Evolutionary conservation across 1,140 invertebrate species (phyloP), one percentile per base, ranked within the genome.

Genomic region (Nasonia giraulti): DNA sequence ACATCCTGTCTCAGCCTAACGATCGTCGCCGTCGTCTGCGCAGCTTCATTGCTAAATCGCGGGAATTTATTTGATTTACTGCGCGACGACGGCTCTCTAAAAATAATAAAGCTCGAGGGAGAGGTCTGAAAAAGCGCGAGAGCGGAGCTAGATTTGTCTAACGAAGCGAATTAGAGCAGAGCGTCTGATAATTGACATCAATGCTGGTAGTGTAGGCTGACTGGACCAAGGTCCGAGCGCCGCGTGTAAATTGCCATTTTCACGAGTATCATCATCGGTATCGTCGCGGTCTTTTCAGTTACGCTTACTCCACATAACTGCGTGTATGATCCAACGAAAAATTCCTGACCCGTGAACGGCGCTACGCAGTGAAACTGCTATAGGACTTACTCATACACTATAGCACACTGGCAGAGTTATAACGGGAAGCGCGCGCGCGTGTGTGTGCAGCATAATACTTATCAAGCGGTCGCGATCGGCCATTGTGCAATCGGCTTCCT

Each of bases 151-250:
- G 75, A 73, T 84, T 79, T 66, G 6, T 79, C 82, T 50, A 74
- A 84, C 31, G 76, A 75, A 68, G 44, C 69, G 78, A 84, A 84
- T 84, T 84, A 66, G 78, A 66, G 68, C 75, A 10, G 27, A 69
- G 33, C 33, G 8, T 7, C 2, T 55, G 82, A 66, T 78, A 83
- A 83, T 83, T 83, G 82, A 40, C 75, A 23, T 71, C 17, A 83
- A 83, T 83, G 75, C 69, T 37, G 68, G 2, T 27, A 23, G 62
- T 17, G 62, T 66, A n/a, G 6, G 75, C 5, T 23, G 82, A 83
- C 74, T 78, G 82, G 82, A 73, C 68, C 82, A 84, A 84, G 82
- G 82, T 79, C 66, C 76, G 33, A 23, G 4, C 11, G 17, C 47
- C 27, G 27, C 31, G 76, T 62, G 14, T 37, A 78, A 78, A 78